phyloP scores from a whole-genome alignment of 2,888 invertebrate genomes.

The Anagyrus pseudococci region DNA sequence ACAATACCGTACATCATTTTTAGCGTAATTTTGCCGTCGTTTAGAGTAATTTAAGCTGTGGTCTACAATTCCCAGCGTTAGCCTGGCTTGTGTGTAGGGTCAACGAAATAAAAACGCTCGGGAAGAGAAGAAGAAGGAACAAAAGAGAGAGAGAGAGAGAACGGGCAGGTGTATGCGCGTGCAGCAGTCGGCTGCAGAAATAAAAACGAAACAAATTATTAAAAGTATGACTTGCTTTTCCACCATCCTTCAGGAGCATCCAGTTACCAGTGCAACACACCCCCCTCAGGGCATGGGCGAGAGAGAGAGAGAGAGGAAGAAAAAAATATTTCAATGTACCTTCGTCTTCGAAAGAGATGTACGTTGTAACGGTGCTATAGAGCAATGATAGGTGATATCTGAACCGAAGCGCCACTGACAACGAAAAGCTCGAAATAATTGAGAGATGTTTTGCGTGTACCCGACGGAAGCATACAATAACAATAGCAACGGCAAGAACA shows the following conservation, averaged over 20 bases:
- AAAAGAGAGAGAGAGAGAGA: neutral
- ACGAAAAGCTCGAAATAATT: neutral
- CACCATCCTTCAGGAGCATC: constrained; percentile 18
- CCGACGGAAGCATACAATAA: too few relatives aligned
- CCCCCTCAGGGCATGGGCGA: constrained; percentile 3
- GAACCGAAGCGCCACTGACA: neutral
- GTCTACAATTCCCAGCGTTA: too few relatives aligned
- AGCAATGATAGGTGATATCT: constrained; percentile 25
- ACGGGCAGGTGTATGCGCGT: too few relatives aligned
- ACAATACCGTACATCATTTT: constrained; percentile 17
- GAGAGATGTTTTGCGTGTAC: too few relatives aligned
- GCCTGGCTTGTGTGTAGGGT: neutral
- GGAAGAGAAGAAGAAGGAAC: neutral
- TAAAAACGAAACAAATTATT: constrained; percentile 5
- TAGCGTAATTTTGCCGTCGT: constrained; percentile 39
- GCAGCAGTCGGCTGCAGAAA: too few relatives aligned
- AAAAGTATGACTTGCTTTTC: neutral
- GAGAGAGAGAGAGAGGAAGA: too few relatives aligned
- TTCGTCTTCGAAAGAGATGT: neutral
- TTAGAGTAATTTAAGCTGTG: constrained; percentile 41
- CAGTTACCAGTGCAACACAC: constrained; percentile 8
- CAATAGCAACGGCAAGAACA: too few relatives aligned
- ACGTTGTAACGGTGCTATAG: neutral
- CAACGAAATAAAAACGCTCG: neutral
- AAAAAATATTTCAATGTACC: constrained; percentile 11